Base-by-base conservation (phyloP, 2,113 vertebrate species). In the Balaenoptera acutorostrata region DNA sequence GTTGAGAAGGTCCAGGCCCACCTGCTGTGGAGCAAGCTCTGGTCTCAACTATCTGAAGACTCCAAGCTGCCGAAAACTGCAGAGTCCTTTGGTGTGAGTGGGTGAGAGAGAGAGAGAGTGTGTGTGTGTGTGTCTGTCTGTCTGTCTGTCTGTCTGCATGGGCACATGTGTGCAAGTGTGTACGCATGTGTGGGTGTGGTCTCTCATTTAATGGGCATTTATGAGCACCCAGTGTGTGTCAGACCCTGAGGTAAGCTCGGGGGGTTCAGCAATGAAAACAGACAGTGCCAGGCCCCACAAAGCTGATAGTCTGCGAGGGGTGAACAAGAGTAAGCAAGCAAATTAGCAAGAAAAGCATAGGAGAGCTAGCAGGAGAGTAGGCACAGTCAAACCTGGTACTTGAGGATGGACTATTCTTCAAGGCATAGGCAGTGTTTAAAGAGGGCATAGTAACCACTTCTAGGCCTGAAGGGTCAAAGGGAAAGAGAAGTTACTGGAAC, bases 241-340 rank as follows among this genome's bases (percentile, higher is more conserved):
- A 61, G 61, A 85, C 31, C 55, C 57, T 44, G 57, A 55, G 6
- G 8, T 2, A 3, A 57, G 46, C 57, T 46, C 57, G 23, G 27
- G 6, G 41, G 6, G 57, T 13, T 39, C 57, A 41, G 39, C 80
- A 31, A 27, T 39, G 52, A 71, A 86, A 57, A 33, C 63, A 21
- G 31, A 72, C 57, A 44, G 57, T 0, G 17, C 18, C 8, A 4
- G 8, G 14, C n/a, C 33, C 72, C 55, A 9, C 8, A 8, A 13
- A 85, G 20, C 20, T 6, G 25, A 1, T 1, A 13, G 21, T 23
- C 86, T 8, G 14, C 12, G 6, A 13, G 2, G 36, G 2, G 4
- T 66, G 55, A 36, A 3, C 74, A 49, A 33, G 0, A 6, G 10
- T 5, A 46, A 55, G 11, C 23, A 57, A 15, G 13, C 13, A 29